A percentile compares a stretch with the other conserved stretches of the same genome.
Evolutionary conservation across 1,140 invertebrate species (phyloP).

Genomic region (Papilio aristodemus): DNA sequence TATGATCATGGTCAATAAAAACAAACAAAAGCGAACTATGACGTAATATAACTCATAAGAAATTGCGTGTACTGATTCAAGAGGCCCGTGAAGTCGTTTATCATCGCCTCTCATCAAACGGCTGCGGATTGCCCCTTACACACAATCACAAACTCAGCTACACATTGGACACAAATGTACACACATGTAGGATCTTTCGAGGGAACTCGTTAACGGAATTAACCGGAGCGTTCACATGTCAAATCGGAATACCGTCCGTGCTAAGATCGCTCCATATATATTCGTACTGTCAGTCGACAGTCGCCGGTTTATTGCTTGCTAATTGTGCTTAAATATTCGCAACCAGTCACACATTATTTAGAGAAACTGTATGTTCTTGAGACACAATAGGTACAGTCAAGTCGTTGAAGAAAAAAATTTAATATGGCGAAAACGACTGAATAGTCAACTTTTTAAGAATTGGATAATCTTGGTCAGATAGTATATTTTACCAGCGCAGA

Average conservation of each 20-base stretch:
- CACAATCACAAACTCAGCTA: not conserved
- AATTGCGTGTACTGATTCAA: constrained; percentile 32
- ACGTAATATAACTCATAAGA: constrained; percentile 10
- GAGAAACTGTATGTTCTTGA: not conserved
- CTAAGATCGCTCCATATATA: constrained; percentile 18
- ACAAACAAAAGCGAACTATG: constrained; percentile 10
- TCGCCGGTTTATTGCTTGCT: not conserved
- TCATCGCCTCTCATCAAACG: constrained; percentile 41
- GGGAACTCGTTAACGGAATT: constrained; percentile 45
- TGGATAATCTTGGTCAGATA: no score
- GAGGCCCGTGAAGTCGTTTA: constrained; percentile 37
- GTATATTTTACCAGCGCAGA: no score
- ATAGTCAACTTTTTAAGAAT: no score
- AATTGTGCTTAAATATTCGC: constrained; percentile 9
- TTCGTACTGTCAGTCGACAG: not conserved
- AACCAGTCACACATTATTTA: not conserved
- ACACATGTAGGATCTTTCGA: constrained; percentile 7
- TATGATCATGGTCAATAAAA: not conserved
- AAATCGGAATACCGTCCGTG: constrained; percentile 33
- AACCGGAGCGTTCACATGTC: constrained; percentile 40
- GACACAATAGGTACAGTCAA: no score
- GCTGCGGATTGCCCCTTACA: constrained; percentile 4
- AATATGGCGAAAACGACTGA: no score
- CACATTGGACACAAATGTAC: not conserved
- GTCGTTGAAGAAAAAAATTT: no score